phyloP scores from a whole-genome alignment of 2,113 vertebrate species.

The Tenrec ecaudatus region DNA sequence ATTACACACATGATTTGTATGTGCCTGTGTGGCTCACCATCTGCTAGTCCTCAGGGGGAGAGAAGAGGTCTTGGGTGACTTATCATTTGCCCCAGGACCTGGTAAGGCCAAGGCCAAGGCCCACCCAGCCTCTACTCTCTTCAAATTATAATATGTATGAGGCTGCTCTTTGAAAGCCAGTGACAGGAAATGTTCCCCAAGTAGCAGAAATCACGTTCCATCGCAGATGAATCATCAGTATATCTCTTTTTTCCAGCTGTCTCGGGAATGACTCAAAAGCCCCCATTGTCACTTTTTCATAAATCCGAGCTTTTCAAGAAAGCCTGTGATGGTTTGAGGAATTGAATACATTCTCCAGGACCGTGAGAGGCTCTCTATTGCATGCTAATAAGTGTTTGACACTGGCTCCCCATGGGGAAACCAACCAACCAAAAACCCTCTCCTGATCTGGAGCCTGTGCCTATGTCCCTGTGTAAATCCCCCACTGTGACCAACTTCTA shows the following conservation, averaged over 20 bases:
- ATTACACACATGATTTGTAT: too few species aligned
- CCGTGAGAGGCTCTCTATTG: not conserved
- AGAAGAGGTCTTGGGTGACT: too few species aligned
- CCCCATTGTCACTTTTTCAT: not conserved
- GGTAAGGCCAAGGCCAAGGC: too few species aligned
- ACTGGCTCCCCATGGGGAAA: not conserved
- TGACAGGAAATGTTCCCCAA: not conserved
- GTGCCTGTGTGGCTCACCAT: too few species aligned
- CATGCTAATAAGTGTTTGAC: not conserved
- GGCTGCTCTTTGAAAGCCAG: conserved; percentile 2
- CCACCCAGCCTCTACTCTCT: too few species aligned
- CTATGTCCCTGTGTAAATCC: conserved; percentile 2
- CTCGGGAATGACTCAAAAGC: not conserved
- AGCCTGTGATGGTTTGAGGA: not conserved
- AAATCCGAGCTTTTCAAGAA: not conserved
- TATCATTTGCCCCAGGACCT: too few species aligned
- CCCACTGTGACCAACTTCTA: not conserved
- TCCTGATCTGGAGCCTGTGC: not conserved
- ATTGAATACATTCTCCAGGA: not conserved
- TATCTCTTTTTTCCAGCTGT: not conserved
- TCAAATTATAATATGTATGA: not conserved
- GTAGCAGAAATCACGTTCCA: not conserved
- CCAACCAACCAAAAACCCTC: not conserved
- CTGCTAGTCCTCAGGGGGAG: too few species aligned
- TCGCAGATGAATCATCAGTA: not conserved